Evolutionary conservation across 2,797 vertebrate species (phyloP).

Genomic region (Ispidina lecontei): DNA sequence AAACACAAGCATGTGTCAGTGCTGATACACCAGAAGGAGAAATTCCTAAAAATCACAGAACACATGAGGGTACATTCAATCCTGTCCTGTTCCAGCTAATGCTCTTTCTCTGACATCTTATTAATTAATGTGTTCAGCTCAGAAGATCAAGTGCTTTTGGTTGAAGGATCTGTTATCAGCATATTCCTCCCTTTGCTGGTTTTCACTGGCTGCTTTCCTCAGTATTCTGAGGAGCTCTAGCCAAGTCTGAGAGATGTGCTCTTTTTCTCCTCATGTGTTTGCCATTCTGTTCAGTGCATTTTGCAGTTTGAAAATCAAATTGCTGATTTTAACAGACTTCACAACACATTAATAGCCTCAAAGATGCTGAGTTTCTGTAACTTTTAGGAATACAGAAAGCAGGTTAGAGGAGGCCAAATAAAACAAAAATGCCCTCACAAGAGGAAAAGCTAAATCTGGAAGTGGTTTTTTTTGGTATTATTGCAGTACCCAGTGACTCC

Average conservation of each 20-base stretch:
- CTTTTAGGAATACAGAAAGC: neutral
- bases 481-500: neutral
- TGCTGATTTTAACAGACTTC: neutral
- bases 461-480: neutral
- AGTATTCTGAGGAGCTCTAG: neutral
- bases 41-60: neutral
- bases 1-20: neutral
- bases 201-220: neutral
- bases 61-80: neutral
- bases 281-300: neutral
- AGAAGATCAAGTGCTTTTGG: neutral
- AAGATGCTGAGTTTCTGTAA: neutral
- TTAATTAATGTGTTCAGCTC: conserved; percentile 10
- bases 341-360: neutral
- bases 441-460: neutral
- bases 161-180: neutral
- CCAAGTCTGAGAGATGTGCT: neutral
- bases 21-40: neutral
- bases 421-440: neutral
- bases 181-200: neutral
- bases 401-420: neutral
- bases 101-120: neutral
- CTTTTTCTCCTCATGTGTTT: neutral
- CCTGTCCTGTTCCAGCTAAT: neutral
- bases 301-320: neutral